These are phyloP conservation scores for Caenorhabditis latens DNA, from an alignment of 1,140 invertebrate genomes.

Conservation along the genomic window DNA sequence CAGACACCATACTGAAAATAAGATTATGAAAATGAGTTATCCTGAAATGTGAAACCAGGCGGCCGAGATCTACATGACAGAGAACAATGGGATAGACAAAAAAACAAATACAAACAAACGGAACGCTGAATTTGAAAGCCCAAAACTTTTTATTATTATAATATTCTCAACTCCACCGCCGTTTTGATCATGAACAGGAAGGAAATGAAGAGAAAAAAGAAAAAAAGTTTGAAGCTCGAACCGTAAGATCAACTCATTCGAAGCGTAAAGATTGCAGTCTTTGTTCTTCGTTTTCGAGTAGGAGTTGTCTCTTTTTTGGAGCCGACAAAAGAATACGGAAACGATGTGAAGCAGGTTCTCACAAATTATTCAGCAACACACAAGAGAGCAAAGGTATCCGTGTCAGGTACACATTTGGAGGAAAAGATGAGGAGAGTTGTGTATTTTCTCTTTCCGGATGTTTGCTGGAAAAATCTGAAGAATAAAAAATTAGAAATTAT, in stretches of 20 bases:
- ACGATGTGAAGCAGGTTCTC: constrained; percentile 12
- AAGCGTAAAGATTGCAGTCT: constrained; percentile 16
- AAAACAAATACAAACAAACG: not conserved
- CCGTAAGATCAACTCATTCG: not conserved
- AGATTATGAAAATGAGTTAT: not conserved
- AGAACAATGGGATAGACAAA: not conserved
- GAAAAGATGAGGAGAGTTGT: not conserved
- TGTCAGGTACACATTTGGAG: constrained; percentile 12
- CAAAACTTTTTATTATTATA: not conserved
- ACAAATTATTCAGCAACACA: constrained; percentile 32
- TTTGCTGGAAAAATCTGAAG: not conserved
- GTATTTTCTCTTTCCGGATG: not conserved
- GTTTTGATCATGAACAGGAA: too few relatives aligned
- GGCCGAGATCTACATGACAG: not conserved
- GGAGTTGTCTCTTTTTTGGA: not conserved
- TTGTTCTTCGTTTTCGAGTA: constrained; percentile 23
- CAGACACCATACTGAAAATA: not conserved
- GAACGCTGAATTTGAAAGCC: not conserved
- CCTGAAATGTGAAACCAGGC: constrained; percentile 2
- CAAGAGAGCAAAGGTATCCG: constrained; percentile 31
- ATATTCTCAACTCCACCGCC: not conserved
- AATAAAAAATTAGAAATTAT: too few relatives aligned
- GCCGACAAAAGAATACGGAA: constrained; percentile 27
- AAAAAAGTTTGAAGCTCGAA: not conserved
- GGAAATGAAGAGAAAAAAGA: not conserved